A percentile compares a stretch with the other conserved stretches of the same genome.
Evolutionary conservation across 2,888 invertebrate species (phyloP).

Genomic region (Agriotes lineatus): DNA sequence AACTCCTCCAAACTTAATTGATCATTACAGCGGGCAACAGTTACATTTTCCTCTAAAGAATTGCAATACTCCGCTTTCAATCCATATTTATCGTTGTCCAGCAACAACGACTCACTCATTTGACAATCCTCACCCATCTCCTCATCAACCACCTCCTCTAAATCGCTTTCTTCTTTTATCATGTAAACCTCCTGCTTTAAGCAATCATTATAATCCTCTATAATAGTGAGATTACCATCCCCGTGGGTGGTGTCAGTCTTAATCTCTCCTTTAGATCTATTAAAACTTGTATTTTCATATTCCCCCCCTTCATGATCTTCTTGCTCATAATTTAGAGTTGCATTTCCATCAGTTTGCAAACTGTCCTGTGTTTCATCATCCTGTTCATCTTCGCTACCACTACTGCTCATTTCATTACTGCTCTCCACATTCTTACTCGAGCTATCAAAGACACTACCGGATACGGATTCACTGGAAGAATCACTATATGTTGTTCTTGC

Average conservation of each 20-base stretch:
- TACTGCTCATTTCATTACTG: conserved; percentile 41
- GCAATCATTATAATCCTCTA: background rate
- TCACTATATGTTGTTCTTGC: conserved; percentile 27
- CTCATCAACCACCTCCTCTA: background rate
- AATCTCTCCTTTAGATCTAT: background rate
- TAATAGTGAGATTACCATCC: background rate
- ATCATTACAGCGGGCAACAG: background rate
- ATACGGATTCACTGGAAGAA: conserved; percentile 28
- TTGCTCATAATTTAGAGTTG: background rate
- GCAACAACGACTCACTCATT: background rate
- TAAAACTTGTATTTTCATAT: background rate
- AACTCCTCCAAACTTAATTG: conserved; percentile 1
- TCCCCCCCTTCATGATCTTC: background rate
- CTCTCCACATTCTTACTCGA: conserved; percentile 40
- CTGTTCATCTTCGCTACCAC: conserved; percentile 33
- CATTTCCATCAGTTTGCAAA: background rate
- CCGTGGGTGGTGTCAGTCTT: background rate
- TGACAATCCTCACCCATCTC: background rate
- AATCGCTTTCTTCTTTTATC: background rate
- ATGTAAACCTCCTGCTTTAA: too few relatives aligned
- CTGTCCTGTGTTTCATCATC: conserved; percentile 6
- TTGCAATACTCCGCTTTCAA: background rate
- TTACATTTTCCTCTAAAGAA: background rate
- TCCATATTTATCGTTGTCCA: background rate
- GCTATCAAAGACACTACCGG: conserved; percentile 30